A percentile compares a stretch with the other conserved stretches of the same genome.
Evolutionary conservation across 2,797 vertebrate genomes (phyloP).

Genomic region (Myiothlypis chrysogaster): DNA sequence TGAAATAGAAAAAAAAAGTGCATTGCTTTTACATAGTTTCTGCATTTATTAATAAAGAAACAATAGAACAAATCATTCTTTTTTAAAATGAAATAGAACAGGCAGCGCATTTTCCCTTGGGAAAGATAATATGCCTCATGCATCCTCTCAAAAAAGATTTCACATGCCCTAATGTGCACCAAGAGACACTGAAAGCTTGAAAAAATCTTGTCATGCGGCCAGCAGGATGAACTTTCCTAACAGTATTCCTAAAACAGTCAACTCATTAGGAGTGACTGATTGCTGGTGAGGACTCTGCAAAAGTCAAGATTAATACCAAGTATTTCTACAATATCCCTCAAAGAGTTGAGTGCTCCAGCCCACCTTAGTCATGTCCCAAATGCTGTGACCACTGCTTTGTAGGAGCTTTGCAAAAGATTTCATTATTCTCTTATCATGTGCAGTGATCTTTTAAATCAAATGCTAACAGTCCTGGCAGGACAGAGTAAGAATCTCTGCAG

Average conservation of each 20-base stretch:
- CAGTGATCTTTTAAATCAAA: neutral
- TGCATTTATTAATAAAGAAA: neutral
- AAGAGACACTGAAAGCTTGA: neutral
- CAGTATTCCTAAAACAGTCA: neutral
- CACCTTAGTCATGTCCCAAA: neutral
- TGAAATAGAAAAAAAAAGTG: neutral
- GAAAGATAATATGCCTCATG: neutral
- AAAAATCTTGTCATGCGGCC: slow-evolving; percentile 1
- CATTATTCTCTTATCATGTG: neutral
- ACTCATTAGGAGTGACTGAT: neutral
- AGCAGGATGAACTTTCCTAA: neutral
- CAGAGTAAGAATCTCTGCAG: neutral
- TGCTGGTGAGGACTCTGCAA: neutral
- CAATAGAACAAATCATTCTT: neutral
- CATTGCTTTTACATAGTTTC: neutral
- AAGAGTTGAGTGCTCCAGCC: neutral
- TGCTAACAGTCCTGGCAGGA: neutral
- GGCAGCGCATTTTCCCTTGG: neutral
- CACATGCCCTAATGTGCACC: neutral
- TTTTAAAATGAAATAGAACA: neutral
- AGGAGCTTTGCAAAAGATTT: neutral
- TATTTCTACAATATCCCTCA: neutral
- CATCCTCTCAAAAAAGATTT: neutral
- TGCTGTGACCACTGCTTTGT: neutral
- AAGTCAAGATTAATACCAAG: neutral